Evolutionary conservation across 2,888 invertebrate genomes (phyloP).

Genomic region (Melieria crassipennis): DNA sequence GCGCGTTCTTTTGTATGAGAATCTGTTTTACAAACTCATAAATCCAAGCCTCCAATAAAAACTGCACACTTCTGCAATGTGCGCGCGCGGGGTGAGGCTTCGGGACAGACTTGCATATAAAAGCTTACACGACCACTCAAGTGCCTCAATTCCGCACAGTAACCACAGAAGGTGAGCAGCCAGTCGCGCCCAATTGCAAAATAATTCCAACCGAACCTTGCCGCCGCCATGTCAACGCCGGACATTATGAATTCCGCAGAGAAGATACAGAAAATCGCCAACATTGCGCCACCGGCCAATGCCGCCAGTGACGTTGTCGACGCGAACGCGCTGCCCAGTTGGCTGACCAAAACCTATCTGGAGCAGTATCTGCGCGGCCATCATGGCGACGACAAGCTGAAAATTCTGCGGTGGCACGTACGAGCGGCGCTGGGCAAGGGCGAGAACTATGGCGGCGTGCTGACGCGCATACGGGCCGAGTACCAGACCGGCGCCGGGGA

Average conservation of each 20-base stretch:
- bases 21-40: too few relatives aligned
- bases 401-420: slow-evolving; percentile 45
- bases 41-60: background rate
- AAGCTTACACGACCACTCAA: background rate
- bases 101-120: background rate
- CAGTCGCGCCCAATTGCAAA: too few relatives aligned
- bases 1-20: too few relatives aligned
- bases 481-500: slow-evolving; percentile 43
- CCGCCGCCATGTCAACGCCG: slow-evolving; percentile 12
- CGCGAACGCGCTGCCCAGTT: slow-evolving; percentile 46
- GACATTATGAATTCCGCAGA: slow-evolving; percentile 20
- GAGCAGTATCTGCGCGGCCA: slow-evolving; percentile 50
- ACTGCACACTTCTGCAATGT: background rate
- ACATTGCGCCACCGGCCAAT: background rate
- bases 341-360: slow-evolving; percentile 56
- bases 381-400: slow-evolving; percentile 51
- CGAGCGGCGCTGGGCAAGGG: slow-evolving; percentile 59
- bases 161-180: too few relatives aligned
- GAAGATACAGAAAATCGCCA: slow-evolving; percentile 12
- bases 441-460: slow-evolving; percentile 61
- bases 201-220: too few relatives aligned
- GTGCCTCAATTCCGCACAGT: background rate
- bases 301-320: slow-evolving; percentile 28
- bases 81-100: background rate
- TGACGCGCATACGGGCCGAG: slow-evolving; percentile 53